Evolutionary conservation across 2,113 vertebrate genomes (phyloP).

Genomic region (Asarcornis scutulata): DNA sequence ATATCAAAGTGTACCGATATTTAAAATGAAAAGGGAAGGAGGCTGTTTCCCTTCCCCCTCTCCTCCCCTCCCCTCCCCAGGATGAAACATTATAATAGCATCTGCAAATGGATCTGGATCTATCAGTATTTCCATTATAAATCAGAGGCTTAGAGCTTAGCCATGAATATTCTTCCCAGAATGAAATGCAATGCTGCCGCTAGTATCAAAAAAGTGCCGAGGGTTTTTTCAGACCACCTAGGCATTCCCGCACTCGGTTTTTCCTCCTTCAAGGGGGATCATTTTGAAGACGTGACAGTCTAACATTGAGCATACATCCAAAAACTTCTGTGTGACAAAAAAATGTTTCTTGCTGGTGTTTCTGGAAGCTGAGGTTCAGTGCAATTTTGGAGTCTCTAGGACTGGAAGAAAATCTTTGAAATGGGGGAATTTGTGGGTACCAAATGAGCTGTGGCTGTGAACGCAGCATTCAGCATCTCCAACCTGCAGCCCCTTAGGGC

Average conservation of each 20-base stretch:
- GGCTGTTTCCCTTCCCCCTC: slow-evolving; percentile 22
- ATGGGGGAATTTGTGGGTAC: not conserved
- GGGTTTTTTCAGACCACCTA: slow-evolving; percentile 45
- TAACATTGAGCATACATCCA: not conserved
- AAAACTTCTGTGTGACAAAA: not conserved
- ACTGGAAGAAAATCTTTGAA: slow-evolving; percentile 4
- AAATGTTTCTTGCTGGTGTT: not conserved
- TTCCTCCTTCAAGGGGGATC: not conserved
- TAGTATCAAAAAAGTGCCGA: not conserved
- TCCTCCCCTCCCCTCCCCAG: slow-evolving; percentile 46
- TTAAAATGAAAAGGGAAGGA: slow-evolving; percentile 65
- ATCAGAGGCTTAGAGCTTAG: slow-evolving; percentile 60
- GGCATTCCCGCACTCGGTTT: slow-evolving; percentile 2
- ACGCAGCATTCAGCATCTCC: not conserved
- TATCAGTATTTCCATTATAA: slow-evolving; percentile 71
- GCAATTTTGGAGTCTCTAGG: not conserved
- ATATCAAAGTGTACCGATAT: slow-evolving; percentile 75
- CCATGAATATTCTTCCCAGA: slow-evolving; percentile 63
- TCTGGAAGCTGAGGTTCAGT: not conserved
- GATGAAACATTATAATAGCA: slow-evolving; percentile 70
- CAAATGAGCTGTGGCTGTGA: not conserved
- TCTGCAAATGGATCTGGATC: slow-evolving; percentile 69
- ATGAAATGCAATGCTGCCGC: slow-evolving; percentile 12
- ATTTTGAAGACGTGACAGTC: not conserved
- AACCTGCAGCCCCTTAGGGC: rapidly evolving